phyloP scores from a whole-genome alignment of 2,113 vertebrate genomes.

The Pangasianodon hypophthalmus region DNA sequence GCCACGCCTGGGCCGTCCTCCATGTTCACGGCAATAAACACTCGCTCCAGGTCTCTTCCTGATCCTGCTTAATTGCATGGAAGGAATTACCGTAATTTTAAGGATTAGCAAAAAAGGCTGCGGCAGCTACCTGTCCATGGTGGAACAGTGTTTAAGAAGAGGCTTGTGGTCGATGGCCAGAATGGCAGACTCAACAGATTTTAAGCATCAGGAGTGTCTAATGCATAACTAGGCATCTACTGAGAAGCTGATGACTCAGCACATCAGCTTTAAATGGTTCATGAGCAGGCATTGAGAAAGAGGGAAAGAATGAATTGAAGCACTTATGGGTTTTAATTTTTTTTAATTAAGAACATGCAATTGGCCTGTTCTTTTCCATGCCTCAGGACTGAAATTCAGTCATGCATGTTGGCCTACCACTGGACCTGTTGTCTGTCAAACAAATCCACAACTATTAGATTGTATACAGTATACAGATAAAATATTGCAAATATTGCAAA shows the following conservation, averaged over 20 bases:
- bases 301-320: not conserved
- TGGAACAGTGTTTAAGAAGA: conserved; percentile 44
- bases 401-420: not conserved
- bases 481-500: not conserved
- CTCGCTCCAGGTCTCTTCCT: conserved; percentile 61
- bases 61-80: conserved; percentile 72
- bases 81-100: conserved; percentile 69
- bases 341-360: conserved; percentile 17
- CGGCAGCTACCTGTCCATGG: conserved; percentile 53
- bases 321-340: not conserved
- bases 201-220: conserved; percentile 1
- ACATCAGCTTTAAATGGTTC: not conserved
- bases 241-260: conserved; percentile 43
- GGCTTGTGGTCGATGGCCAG: conserved; percentile 16
- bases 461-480: too few relatives aligned
- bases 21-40: conserved; percentile 62
- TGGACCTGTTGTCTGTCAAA: not conserved
- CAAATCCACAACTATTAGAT: not conserved
- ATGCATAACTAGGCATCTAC: conserved; percentile 22
- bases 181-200: conserved; percentile 14
- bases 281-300: not conserved
- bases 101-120: conserved; percentile 60
- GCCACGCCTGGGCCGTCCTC: conserved; percentile 63
- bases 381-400: not conserved
- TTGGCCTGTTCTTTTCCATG: not conserved